A percentile compares a stretch with the other conserved stretches of the same genome.
phyloP scores from a whole-genome alignment of 2,113 vertebrate species.

The Rhegmatorhina hoffmannsi region DNA sequence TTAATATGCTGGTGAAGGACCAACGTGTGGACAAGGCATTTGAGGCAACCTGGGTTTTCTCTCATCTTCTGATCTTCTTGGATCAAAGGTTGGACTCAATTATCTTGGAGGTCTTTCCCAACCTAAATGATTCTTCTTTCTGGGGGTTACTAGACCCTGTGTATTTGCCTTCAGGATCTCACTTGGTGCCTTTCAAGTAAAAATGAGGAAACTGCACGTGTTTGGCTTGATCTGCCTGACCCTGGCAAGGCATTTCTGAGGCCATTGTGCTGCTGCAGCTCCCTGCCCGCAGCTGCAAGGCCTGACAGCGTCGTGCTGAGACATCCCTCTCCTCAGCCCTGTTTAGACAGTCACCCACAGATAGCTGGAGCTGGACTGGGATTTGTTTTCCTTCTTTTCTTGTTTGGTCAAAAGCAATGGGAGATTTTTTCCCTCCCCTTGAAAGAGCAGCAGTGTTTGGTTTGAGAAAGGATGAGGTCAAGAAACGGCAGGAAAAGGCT shows the following conservation, averaged over 20 bases:
- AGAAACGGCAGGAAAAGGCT: slow-evolving; percentile 56
- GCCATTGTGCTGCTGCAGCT: background rate
- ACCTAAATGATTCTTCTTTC: background rate
- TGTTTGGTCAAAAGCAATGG: background rate
- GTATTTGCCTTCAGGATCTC: background rate
- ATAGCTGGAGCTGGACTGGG: background rate
- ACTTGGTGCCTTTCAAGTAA: background rate
- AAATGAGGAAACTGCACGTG: background rate
- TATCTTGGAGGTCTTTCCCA: background rate
- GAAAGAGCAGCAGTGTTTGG: slow-evolving; percentile 40
- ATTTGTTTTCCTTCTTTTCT: slow-evolving; percentile 51
- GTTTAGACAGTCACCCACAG: slow-evolving; percentile 1
- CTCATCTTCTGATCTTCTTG: background rate
- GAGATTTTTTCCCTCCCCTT: background rate
- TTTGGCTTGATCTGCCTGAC: slow-evolving; percentile 5
- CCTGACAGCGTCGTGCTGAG: background rate
- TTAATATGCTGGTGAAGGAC: background rate
- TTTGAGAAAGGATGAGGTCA: slow-evolving; percentile 54
- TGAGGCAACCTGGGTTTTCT: background rate
- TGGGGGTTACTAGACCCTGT: fast-evolving
- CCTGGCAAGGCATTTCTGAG: background rate
- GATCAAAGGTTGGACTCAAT: background rate
- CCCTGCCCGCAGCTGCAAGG: background rate
- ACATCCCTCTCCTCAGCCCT: background rate
- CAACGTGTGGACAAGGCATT: background rate